Evolutionary conservation across 2,113 vertebrate genomes (phyloP), one percentile per base, ranked within the genome.

Genomic region (Gadus macrocephalus): DNA sequence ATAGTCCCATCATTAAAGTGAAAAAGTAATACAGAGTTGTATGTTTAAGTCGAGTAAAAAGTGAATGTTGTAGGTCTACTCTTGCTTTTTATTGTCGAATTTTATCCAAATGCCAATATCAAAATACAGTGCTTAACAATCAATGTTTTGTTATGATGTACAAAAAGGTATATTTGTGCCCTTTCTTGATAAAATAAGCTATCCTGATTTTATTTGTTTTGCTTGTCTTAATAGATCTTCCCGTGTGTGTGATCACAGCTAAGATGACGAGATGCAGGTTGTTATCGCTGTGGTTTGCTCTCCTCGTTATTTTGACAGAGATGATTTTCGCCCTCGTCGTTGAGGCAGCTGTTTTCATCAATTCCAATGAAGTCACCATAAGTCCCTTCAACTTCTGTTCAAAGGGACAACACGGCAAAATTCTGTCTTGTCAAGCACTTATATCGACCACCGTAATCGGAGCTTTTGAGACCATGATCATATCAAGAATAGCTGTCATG

Each of bases 251-350:
- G 42, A 49, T 49, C 12, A 2, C 25, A 12, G 9, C 9, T 9
- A 49, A 49, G 9, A 49, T 49, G 42, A 49, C 12, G 8, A 49
- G 16, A 7, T 58, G 15, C 16, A 16, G 15, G 55, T 16, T 35
- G 31, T 4, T 16, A 16, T 17, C n/a, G 5, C 1, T 2, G 9
- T 0, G 42, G 4, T 58, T 73, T 53, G 64, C 71, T 62, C 60
- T 88, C 38, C 58, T 84, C 42, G 59, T 87, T 28, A 25, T 78
- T 71, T 4, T 80, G 16, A 19, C 66, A 16, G 67, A 86, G 72
- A 62, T 78, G 64, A 3, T 70, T 1, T 61, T 16, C 31, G 66
- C 31, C 6, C 77, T 81, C 15, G 2, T 83, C 6, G 0, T 12
- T 14, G 79, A 1, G 2, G 28, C 31, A 17, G 81, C 71, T 20